A percentile compares a stretch with the other conserved stretches of the same genome.
These are phyloP conservation scores for Ostrea denselamellosa DNA, from an alignment of 1,140 invertebrate species.

Conservation along the genomic window DNA sequence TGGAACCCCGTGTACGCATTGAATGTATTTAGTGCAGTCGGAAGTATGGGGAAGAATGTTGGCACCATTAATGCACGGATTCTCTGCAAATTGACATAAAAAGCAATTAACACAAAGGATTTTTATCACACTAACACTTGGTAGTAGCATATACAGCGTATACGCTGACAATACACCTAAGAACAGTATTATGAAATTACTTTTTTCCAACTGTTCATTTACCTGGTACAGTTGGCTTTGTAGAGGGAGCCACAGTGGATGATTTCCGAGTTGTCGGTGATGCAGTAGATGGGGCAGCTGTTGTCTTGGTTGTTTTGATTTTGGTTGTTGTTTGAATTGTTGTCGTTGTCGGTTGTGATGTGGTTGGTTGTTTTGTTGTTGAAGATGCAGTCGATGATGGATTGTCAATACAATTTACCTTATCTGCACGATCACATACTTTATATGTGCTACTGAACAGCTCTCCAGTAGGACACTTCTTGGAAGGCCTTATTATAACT, in stretches of 20 bases:
- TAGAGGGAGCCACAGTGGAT: no score
- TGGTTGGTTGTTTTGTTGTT: background rate
- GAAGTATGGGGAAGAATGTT: background rate
- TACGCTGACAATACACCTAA: no score
- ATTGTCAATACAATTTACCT: background rate
- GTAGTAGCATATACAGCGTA: no score
- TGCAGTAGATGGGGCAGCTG: background rate
- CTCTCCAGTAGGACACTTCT: background rate
- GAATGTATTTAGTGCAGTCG: constrained; percentile 4
- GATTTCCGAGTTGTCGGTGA: background rate
- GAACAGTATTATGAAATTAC: background rate
- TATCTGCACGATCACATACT: background rate
- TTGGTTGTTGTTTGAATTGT: background rate
- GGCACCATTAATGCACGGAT: background rate
- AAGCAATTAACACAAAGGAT: background rate
- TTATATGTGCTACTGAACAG: background rate
- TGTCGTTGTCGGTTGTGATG: background rate
- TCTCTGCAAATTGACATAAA: background rate
- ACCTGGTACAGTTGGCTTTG: background rate
- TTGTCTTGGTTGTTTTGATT: background rate
- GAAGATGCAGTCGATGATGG: background rate
- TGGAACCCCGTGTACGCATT: background rate
- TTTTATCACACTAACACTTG: no score
- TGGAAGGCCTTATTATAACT: background rate
- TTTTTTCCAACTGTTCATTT: background rate